Conservation (phyloP, 2,888 invertebrate genomes). For the Amblyjoppa fuscipennis region DNA sequence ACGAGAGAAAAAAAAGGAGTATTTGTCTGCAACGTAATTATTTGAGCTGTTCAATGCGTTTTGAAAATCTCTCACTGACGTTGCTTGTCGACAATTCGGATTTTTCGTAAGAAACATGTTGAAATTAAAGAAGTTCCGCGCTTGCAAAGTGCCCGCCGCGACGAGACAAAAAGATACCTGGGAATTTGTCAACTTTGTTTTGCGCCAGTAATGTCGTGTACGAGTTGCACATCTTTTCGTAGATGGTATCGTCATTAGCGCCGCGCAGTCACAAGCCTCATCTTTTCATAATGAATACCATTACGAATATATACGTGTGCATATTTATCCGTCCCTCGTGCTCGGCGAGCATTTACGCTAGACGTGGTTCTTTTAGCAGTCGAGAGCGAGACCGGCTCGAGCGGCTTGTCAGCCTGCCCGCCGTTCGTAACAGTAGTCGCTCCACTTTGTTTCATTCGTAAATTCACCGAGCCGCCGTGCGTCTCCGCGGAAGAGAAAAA, state of each 20-base stretch:
- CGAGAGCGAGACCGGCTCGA: background rate
- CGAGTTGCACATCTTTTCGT: background rate
- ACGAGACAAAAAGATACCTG: background rate
- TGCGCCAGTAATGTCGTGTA: background rate
- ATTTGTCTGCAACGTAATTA: background rate
- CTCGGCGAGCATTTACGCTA: constrained; percentile 5
- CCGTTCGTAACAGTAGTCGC: constrained; percentile 7
- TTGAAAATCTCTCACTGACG: background rate
- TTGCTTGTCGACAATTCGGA: background rate
- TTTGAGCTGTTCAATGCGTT: background rate
- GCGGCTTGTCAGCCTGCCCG: constrained; percentile 1
- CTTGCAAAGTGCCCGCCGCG: background rate
- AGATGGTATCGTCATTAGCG: constrained; percentile 27
- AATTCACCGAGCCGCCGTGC: constrained; percentile 1
- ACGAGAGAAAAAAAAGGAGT: background rate
- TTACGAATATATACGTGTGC: background rate
- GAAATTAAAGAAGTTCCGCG: background rate
- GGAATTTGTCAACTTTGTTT: constrained; percentile 3
- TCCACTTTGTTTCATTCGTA: background rate
- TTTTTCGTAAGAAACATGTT: background rate
- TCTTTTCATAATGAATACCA: constrained; percentile 24
- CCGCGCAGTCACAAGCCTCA: background rate
- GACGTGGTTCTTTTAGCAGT: constrained; percentile 25
- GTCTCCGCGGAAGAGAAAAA: constrained; percentile 10
- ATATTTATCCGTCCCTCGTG: background rate